Evolutionary conservation across 2,797 vertebrate genomes (phyloP), one percentile per base, ranked within the genome.

Genomic region (Pogoniulus pusillus): DNA sequence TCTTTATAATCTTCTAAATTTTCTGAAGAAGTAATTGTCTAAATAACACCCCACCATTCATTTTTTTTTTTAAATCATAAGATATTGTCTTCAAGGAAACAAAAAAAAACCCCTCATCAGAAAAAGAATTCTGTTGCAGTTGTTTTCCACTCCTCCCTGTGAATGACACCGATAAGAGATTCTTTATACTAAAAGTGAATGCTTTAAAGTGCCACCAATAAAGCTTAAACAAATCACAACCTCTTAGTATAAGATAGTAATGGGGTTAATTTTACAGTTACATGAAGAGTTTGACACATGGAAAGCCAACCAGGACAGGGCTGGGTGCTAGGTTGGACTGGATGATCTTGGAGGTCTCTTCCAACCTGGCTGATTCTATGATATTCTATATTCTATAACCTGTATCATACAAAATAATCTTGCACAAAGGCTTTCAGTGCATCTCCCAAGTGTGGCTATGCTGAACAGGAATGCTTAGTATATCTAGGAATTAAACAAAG

Each of bases 111-210:
- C n/a, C 34, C 4, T 58, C 62, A 20, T 30, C 2, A 22, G 55
- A 24, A 77, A 78, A 59, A 54, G 57, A 71, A 43, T 7, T 39
- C 24, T 13, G 3, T 73, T 77, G 20, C 9, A 51, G 1, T 82
- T 93, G 53, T 89, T 66, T 49, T 83, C 22, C 6, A 2, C 82
- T 89, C 9, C 26, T 73, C 12, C 10, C 11, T 62, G n/a, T 71
- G 16, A 82, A 26, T 27, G 68, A 19, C 10, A 37, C 0, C 66
- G 59, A 43, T 54, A 34, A 82, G 20, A 73, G 20, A 58, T 68
- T 82, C 45, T 71, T 92, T 93, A 71, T 14, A 29, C 92, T 92
- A 82, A 85, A 86, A 91, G 9, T 10, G 18, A 45, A 47, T 60
- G 5, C 8, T 17, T 75, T 78, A 60, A 87, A 63, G 8, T 37